Base-by-base conservation (phyloP, 2,888 invertebrate genomes). In the Macrophya annulata region DNA sequence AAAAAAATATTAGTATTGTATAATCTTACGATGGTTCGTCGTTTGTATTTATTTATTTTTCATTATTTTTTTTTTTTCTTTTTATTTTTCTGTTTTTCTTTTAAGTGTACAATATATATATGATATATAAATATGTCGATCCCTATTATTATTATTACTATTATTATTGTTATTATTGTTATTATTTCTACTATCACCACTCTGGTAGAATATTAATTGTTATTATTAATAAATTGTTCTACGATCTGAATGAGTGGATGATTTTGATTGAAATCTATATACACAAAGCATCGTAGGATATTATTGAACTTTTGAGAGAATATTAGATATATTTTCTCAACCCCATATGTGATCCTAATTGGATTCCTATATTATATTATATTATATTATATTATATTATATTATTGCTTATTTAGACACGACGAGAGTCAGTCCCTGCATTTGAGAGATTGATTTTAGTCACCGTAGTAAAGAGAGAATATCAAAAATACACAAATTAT, bases 381-480 rank as follows among this genome's bases (percentile, higher is more conserved):
- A 74, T 74, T 6, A 45, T 45, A 74, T 74, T 6, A 21, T 55
- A 77, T 77, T 51, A 77, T 21, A 72, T 68, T 31, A 72, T 77
- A 81, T 62, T 62, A 62, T 81, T 81, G 81, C 81, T 81, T 81
- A 62, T 81, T 81, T 81, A 81, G 81, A 81, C 62, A 62, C 15
- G 25, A 55, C 59, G 25, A 81, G 9, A 62, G 40, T 79, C 31
- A n/a, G n/a, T 21, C 43, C 72, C 77, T n/a, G 77, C 77, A 55
- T 77, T 77, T n/a, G 51, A 48, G 77, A 77, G 77, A 77, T 77
- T 55, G 31, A 55, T 55, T 77, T 25, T 77, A 77, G 51, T 77
- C 17, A 55, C 8, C 6, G 10, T 62, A 62, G 62, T 31, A 81
- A 40, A 81, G 43, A 55, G 77, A 81, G 12, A 81, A 81, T 81